Base-by-base conservation (phyloP, 1,140 invertebrate species). In the Scaptomyza montana region DNA sequence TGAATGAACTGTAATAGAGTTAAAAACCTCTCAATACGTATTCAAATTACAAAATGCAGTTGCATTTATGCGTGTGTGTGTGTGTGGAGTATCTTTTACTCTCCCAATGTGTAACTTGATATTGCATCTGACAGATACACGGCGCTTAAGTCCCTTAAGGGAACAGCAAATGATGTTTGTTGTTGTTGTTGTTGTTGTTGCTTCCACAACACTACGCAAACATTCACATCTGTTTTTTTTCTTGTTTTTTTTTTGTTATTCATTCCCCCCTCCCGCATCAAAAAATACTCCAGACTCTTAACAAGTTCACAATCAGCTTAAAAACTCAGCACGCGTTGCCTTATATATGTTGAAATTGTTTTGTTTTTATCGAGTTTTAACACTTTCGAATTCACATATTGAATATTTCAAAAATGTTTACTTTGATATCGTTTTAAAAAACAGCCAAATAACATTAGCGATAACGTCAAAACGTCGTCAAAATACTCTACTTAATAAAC, bases 91-190 rank as follows among this genome's bases (percentile, higher is more conserved):
- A 55, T 61, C 61, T 41, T 19, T 46, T 33, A 16, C 30, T 5
- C n/a, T n/a, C n/a, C 1, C 10, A n/a, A 3, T 43, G 21, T 75
- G 84, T 89, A 89, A 89, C 59, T 25, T 70, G 80, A 89, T 89
- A 89, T 80, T 84, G 80, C 53, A 89, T 89, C 85, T 84, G 85
- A 80, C 85, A 89, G 85, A 84, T 89, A 89, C 85, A 84, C 77
- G 85, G 77, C 69, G 71, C 68, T 61, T 33, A 13, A n/a, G 45
- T 45, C 43, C 76, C 76, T 57, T 7, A 25, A 77, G 84, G 79
- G 77, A 51, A n/a, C 33, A 51, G 10, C 33, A 28, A 87, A 81
- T 87, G 78, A 75, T 79, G 80, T 64, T 79, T 87, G 78, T 72
- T 79, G 80, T 64, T 77, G 72, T 59, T 78, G n/a, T 33, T 63